Percentiles rank a stretch among this genome's conserved stretches.
phyloP scores from a whole-genome alignment of 2,113 vertebrate species.

The Lepidothrix coronata region DNA sequence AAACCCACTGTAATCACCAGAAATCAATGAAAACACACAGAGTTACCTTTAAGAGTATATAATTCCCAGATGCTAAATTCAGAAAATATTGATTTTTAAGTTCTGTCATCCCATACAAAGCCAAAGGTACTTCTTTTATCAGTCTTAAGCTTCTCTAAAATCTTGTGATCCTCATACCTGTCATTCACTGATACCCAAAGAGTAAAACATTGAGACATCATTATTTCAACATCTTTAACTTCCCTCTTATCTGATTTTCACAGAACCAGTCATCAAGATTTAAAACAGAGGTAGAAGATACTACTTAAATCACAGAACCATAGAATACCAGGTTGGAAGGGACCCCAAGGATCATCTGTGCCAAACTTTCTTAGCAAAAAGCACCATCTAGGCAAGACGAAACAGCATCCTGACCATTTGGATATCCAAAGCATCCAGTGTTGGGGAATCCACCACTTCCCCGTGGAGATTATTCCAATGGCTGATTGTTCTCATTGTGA shows the following conservation, averaged over 20 bases:
- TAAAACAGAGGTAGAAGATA: not conserved
- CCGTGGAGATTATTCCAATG: not conserved
- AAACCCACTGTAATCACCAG: not conserved
- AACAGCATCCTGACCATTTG: not conserved
- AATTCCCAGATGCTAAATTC: not conserved
- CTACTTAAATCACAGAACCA: not conserved
- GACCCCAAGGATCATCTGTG: not conserved
- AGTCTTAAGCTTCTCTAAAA: not conserved
- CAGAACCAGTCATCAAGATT: not conserved
- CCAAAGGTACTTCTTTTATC: not conserved
- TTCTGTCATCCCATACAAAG: not conserved
- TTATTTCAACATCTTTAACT: not conserved
- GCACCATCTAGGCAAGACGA: not conserved
- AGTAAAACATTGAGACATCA: not conserved
- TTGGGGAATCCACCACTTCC: rapidly evolving
- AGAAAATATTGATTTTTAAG: not conserved
- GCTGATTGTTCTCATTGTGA: not conserved
- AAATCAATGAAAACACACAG: not conserved
- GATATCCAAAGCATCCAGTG: not conserved
- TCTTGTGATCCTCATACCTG: not conserved
- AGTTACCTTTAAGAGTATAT: not conserved
- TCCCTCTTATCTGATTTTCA: not conserved
- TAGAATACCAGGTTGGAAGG: not conserved
- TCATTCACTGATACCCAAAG: not conserved
- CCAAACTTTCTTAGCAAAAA: not conserved